Base-by-base conservation (phyloP, 2,888 invertebrate species). In the Nyleta sp. region DNA sequence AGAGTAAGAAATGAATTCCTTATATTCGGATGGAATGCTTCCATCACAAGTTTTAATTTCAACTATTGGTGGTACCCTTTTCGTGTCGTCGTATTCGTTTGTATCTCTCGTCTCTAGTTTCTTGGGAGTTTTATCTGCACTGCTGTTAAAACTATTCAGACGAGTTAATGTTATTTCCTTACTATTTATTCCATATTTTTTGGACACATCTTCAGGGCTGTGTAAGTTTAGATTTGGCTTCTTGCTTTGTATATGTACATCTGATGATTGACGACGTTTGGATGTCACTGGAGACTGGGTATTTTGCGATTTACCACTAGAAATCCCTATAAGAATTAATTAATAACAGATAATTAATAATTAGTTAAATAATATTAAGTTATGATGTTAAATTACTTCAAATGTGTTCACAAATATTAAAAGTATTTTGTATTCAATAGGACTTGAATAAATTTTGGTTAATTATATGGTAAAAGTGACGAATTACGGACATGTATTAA, bases 161-260 rank as follows among this genome's bases (percentile, higher is more conserved):
- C 55, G 67, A 2, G 80, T 82, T 18, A 82, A 13, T 18, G 82
- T 82, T 6, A 81, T 80, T 46, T 83, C 81, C 7, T 67, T 53
- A 33, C 65, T 73, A n/a, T 70, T 64, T 4, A 77, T 60, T 11
- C 72, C 67, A 31, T 42, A 77, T 13, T 72, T 18, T 28, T 55
- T 60, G 31, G 72, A 60, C 20, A 77, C 59, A 35, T 77, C 77
- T 13, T 50, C 33, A 2, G 3, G n/a, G 11, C 15, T 44, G 17
- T 22, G 52, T 8, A 22, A 17, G 33, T 40, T 33, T 18, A 42
- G 2, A 3, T 52, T 65, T 20, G 31, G 33, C 31, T 44, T 65
- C 15, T 65, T 65, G 18, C 5, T 64, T 18, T 64, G 62, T 13
- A 24, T 8, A 5, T 38, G 22, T 2, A 17, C 11, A 4, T 64